phyloP scores from a whole-genome alignment of 2,888 invertebrate species.

The Apantesis nais region DNA sequence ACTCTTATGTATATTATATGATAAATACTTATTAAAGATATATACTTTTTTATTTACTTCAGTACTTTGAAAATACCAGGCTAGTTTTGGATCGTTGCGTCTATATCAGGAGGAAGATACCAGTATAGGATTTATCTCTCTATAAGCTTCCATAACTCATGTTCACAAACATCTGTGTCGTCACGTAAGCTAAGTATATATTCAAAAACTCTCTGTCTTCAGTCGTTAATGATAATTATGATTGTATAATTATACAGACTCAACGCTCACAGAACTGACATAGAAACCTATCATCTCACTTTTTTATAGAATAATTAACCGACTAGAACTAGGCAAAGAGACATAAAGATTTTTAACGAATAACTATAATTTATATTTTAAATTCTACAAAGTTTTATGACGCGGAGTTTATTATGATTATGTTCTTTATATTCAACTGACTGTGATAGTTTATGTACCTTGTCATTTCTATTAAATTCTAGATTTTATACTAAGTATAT shows the following conservation, averaged over 20 bases:
- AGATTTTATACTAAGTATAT: background rate
- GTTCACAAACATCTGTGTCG: constrained; percentile 1
- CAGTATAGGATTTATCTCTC: background rate
- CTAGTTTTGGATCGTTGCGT: too few relatives aligned
- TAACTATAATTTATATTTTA: constrained; percentile 14
- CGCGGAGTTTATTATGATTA: constrained; percentile 24
- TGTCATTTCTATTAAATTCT: constrained; percentile 8
- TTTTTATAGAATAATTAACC: constrained; percentile 54
- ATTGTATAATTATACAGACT: constrained; percentile 64
- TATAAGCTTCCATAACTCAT: too few relatives aligned
- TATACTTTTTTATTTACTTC: too few relatives aligned
- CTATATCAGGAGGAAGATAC: background rate
- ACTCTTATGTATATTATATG: too few relatives aligned
- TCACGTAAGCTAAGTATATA: constrained; percentile 30
- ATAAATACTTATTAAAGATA: too few relatives aligned
- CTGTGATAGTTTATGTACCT: constrained; percentile 15
- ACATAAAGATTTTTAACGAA: constrained; percentile 22
- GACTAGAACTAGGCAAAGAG: constrained; percentile 44
- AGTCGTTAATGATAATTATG: constrained; percentile 58
- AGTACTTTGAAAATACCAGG: too few relatives aligned
- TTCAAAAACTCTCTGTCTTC: constrained; percentile 45
- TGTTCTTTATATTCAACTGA: constrained; percentile 36
- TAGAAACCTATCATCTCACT: constrained; percentile 47
- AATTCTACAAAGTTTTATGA: constrained; percentile 23
- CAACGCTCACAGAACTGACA: constrained; percentile 55